phyloP scores from a whole-genome alignment of 2,797 vertebrate species.

The Lates japonicus region DNA sequence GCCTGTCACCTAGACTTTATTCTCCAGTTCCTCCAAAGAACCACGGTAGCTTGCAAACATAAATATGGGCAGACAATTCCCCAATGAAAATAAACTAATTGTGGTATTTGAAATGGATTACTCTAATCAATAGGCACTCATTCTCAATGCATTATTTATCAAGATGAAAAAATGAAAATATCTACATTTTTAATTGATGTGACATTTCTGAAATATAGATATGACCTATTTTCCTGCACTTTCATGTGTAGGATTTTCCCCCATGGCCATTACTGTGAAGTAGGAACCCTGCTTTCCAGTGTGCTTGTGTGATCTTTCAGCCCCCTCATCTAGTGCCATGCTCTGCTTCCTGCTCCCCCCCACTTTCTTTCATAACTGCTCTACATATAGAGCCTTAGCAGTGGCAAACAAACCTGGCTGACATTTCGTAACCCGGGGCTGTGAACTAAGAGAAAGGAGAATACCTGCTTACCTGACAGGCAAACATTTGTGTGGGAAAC shows the following conservation, averaged over 20 bases:
- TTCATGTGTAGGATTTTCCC: conserved; percentile 77
- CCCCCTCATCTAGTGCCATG: conserved; percentile 55
- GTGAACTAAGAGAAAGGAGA: conserved; percentile 61
- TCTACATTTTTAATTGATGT: conserved; percentile 78
- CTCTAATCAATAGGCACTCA: conserved; percentile 87
- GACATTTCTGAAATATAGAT: conserved; percentile 79
- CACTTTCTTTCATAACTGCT: conserved; percentile 79
- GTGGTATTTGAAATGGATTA: conserved; percentile 82
- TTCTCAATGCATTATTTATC: conserved; percentile 85
- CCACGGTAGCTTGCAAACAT: not conserved
- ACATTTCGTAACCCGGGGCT: conserved; percentile 66
- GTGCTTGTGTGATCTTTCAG: conserved; percentile 74
- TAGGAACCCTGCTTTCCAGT: conserved; percentile 66
- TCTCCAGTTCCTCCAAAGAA: conserved; percentile 31
- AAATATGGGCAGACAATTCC: conserved; percentile 54
- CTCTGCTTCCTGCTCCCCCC: conserved; percentile 48
- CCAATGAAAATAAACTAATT: conserved; percentile 78
- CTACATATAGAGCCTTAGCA: conserved; percentile 74
- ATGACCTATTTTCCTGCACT: conserved; percentile 78
- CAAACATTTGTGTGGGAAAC: conserved; percentile 55
- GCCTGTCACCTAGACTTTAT: conserved; percentile 36
- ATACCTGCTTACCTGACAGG: conserved; percentile 65
- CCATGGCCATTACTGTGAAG: conserved; percentile 68
- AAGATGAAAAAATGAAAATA: conserved; percentile 64
- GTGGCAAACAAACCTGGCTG: conserved; percentile 69